Base-by-base conservation (phyloP, 1,140 invertebrate genomes). In the Paraescarpia echinospica region DNA sequence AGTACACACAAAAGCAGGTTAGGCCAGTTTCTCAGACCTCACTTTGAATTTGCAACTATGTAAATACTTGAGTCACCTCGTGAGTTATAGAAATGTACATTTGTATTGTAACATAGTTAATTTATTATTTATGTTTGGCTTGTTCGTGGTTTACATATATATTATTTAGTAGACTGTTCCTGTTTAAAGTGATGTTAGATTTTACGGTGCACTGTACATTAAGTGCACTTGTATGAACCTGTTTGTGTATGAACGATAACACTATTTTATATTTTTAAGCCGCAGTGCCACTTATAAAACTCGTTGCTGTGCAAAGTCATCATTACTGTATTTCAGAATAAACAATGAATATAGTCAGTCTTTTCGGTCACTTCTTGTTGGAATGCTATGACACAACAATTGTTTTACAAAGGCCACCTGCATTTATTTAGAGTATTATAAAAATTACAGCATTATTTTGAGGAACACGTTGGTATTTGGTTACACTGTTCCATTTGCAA, bases 91-190 rank as follows among this genome's bases (percentile, higher is more conserved):
- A 77, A 77, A 77, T 77, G 59, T 77, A 77, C 59, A 77, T 77
- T 77, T 77, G 18, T 77, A 18, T 27, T 77, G 59, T 77, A 14
- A 77, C 59, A 77, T 77, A 77, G 59, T 77, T 77, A 77, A 77
- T 77, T 77, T 77, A 77, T 77, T 77, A 77, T 77, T 77, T 77
- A 77, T 77, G 22, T 77, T 77, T 77, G 59, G 59, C 59, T 77
- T 77, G 59, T 77, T 77, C 22, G 59, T 77, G 59, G 59, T 77
- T 77, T 77, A 77, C 22, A 77, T 77, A 77, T 77, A 77, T 77
- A 77, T 77, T 77, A 77, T 77, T 77, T 77, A 77, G 41, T 41
- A 51, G 59, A 77, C 59, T 77, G 59, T 77, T 27, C 59, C 59
- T 2, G 59, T 77, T 18, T 22, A 14, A 77, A 77, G 27, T 77